A percentile compares a stretch with the other conserved stretches of the same genome.
phyloP scores from a whole-genome alignment of 2,888 invertebrate species.

The Arctia plantaginis region DNA sequence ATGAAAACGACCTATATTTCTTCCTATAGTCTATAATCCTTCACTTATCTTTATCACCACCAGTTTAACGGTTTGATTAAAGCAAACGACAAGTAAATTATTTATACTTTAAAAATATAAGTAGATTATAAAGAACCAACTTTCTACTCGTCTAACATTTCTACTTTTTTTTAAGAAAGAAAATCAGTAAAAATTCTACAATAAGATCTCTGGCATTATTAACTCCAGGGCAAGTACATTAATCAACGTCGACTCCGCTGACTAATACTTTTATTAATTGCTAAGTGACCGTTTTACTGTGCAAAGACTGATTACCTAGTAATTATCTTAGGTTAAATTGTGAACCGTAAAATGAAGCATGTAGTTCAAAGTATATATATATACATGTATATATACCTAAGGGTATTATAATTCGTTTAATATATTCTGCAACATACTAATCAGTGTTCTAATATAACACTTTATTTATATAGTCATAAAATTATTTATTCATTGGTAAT shows the following conservation, averaged over 20 bases:
- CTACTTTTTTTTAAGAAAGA: conserved; percentile 1
- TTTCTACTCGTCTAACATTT: neutral
- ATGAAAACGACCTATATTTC: no score
- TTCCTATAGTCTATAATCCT: no score
- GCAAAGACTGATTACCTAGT: conserved; percentile 17
- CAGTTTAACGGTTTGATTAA: no score
- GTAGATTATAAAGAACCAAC: neutral
- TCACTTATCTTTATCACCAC: no score
- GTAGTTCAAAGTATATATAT: neutral
- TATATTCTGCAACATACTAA: neutral
- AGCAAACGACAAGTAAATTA: neutral
- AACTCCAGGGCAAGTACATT: conserved; percentile 14
- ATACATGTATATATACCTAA: no score
- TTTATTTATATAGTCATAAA: neutral
- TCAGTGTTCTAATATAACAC: neutral
- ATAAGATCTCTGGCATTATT: conserved; percentile 9
- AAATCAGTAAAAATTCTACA: conserved; percentile 10
- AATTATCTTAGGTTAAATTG: neutral
- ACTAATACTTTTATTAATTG: conserved; percentile 24
- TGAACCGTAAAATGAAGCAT: neutral
- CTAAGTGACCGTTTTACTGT: conserved; percentile 19
- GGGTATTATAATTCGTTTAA: neutral
- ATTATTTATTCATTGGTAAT: no score
- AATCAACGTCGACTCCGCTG: conserved; percentile 21
- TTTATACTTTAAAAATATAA: neutral